Conservation (phyloP, 2,113 vertebrate genomes). For the Lepidothrix coronata region DNA sequence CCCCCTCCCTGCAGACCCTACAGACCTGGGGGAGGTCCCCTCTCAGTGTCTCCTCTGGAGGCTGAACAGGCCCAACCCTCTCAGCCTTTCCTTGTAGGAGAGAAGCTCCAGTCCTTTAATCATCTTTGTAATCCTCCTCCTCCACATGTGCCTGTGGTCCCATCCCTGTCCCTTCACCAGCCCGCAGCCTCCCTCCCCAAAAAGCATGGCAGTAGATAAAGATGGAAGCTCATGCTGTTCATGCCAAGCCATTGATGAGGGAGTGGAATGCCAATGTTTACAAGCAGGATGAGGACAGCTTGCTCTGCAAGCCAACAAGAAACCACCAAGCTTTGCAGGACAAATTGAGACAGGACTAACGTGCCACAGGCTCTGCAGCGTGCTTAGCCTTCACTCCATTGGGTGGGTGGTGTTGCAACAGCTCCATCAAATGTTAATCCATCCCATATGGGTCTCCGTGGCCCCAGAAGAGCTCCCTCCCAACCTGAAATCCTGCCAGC, state of each 20-base stretch:
- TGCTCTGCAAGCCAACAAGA: neutral
- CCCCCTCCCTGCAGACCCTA: neutral
- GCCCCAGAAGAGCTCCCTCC: neutral
- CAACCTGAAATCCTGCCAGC: neutral
- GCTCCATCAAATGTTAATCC: neutral
- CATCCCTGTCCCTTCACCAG: neutral
- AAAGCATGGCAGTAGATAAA: neutral
- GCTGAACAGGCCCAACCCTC: neutral
- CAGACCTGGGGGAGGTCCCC: neutral
- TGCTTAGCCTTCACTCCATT: neutral
- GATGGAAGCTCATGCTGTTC: neutral
- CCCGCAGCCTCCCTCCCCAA: neutral
- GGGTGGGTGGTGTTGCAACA: neutral
- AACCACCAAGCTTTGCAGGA: neutral
- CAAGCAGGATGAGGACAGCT: neutral
- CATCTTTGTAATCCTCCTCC: neutral
- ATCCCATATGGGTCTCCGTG: neutral
- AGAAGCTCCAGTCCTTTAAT: neutral
- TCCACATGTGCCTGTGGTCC: neutral
- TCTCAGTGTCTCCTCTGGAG: neutral
- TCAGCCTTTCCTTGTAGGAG: neutral
- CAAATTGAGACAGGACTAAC: rapidly evolving
- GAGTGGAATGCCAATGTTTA: rapidly evolving
- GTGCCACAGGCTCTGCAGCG: neutral
- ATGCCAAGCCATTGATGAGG: neutral